Conservation (phyloP, 2,888 invertebrate species). For the Epistrophe grossulariae region DNA sequence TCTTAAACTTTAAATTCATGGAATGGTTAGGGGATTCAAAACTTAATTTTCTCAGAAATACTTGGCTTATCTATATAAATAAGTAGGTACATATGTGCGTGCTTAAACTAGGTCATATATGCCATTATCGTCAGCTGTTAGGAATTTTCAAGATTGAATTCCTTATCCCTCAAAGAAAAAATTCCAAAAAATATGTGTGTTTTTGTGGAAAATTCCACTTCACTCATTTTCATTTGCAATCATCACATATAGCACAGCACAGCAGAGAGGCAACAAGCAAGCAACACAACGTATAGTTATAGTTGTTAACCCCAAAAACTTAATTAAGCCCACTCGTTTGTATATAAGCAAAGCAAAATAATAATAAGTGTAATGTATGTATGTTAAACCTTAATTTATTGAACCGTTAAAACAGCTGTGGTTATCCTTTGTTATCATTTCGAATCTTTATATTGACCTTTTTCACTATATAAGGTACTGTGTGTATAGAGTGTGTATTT, state of each 20-base stretch:
- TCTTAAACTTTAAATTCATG: no score
- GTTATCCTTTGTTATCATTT: constrained; percentile 64
- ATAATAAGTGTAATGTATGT: not conserved
- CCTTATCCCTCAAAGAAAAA: not conserved
- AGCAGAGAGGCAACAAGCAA: not conserved
- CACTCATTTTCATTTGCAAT: constrained; percentile 7
- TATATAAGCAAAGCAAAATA: not conserved
- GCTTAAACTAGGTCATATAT: not conserved
- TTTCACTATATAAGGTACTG: not conserved
- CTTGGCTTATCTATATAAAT: not conserved
- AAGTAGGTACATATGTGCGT: no score
- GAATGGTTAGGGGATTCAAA: no score
- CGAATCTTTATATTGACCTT: constrained; percentile 58
- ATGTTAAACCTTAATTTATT: constrained; percentile 41
- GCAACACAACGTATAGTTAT: no score
- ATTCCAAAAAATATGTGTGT: not conserved
- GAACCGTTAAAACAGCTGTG: constrained; percentile 57
- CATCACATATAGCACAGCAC: no score
- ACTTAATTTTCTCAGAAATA: not conserved
- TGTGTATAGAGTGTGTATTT: not conserved
- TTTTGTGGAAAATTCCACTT: constrained; percentile 9
- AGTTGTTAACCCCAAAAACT: constrained; percentile 45
- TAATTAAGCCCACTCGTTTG: constrained; percentile 50
- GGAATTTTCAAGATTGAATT: not conserved
- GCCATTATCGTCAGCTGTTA: constrained; percentile 3